A percentile compares a stretch with the other conserved stretches of the same genome.
phyloP scores from a whole-genome alignment of 2,888 invertebrate species.

The Diarsia rubi region DNA sequence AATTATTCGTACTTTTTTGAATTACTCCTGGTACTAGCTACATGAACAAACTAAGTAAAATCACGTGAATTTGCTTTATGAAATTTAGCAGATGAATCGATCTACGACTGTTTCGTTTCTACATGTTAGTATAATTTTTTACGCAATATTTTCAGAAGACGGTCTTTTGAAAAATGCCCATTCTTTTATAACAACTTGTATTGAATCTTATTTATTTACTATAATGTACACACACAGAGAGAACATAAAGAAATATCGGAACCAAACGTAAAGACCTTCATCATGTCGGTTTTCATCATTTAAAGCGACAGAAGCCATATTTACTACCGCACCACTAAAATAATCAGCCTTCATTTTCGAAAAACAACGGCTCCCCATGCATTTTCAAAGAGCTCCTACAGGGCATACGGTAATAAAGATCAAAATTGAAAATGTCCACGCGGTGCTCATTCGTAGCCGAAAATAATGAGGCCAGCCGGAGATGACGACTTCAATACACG shows the following conservation, averaged over 20 bases:
- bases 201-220: no score
- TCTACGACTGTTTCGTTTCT: background rate
- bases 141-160: no score
- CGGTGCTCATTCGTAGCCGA: slow-evolving; percentile 15
- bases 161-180: no score
- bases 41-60: background rate
- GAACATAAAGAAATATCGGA: no score
- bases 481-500: slow-evolving; percentile 38
- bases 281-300: background rate
- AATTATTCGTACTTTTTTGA: background rate
- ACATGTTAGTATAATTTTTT: background rate
- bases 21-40: background rate
- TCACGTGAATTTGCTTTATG: background rate
- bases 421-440: slow-evolving; percentile 22
- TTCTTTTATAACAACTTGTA: no score
- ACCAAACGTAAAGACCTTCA: no score
- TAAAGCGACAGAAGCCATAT: background rate
- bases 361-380: background rate
- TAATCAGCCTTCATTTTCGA: background rate
- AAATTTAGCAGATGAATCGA: background rate
- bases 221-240: no score
- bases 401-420: background rate
- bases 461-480: slow-evolving; percentile 57
- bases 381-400: slow-evolving; percentile 5
- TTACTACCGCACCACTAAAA: background rate